Evolutionary conservation across 2,113 vertebrate genomes (phyloP).

Genomic region (Charadrius vociferus): DNA sequence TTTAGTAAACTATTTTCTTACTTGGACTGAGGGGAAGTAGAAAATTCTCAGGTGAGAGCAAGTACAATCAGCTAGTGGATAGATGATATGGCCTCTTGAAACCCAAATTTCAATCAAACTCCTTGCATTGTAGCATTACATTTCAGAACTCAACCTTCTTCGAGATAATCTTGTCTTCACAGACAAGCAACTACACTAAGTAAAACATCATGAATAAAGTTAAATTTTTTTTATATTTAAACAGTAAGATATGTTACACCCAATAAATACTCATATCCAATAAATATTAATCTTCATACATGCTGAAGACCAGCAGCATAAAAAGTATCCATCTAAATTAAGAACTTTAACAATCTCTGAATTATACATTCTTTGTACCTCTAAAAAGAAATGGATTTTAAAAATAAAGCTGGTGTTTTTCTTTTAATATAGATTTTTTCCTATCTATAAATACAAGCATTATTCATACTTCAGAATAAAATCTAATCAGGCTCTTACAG

Average conservation of each 20-base stretch:
- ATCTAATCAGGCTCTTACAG: not conserved
- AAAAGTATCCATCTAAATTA: not conserved
- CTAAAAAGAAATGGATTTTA: not conserved
- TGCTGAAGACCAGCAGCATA: not conserved
- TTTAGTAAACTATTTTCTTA: not conserved
- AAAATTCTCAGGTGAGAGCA: not conserved
- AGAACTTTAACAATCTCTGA: not conserved
- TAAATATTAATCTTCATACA: not conserved
- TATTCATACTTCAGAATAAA: not conserved
- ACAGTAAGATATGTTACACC: not conserved
- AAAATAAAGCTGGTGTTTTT: not conserved
- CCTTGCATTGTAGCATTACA: not conserved
- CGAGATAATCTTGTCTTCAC: not conserved
- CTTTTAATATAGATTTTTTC: not conserved
- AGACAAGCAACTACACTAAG: not conserved
- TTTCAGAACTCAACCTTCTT: not conserved
- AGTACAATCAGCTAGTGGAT: not conserved
- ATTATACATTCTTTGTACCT: not conserved
- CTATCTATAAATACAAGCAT: not conserved
- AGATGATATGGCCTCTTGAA: not conserved
- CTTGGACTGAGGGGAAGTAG: not conserved
- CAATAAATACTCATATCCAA: not conserved
- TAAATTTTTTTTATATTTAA: not conserved
- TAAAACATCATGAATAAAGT: not conserved
- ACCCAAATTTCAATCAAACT: not conserved